Base-by-base conservation (phyloP, 35 echinoderm and acorn worm species). In the Lytechinus variegatus region DNA sequence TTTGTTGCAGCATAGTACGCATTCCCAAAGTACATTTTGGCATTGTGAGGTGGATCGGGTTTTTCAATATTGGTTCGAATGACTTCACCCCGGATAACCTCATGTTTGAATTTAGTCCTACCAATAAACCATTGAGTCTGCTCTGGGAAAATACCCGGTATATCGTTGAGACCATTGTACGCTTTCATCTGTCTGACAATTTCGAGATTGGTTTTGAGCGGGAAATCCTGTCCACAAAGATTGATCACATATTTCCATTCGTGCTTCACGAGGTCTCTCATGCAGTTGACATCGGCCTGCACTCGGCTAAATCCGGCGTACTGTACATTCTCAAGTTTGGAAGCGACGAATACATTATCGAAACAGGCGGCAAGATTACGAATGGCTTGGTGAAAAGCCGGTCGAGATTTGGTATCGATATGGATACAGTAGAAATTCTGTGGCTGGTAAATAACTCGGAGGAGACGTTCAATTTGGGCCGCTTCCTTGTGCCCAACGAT, bases 191-290 rank as follows among this genome's bases (percentile, higher is more conserved):
- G 96, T 21, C 58, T 96, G 9, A 97, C 88, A 28, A 97, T 97
- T 86, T 97, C 97, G 9, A 97, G 72, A 86, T 97, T 97, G 12
- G 97, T 97, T 91, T 97, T 97, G 86, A 97, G 90, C 58, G 97
- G 97, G 71, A 97, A 97, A 88, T 97, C 97, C 79, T 96, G 94
- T 14, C 96, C 96, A 29, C 94, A 95, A 10, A 97, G 86, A 87
- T 97, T 97, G 21, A 97, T 95, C 9, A 95, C 86, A 28, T 97
- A 97, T 55, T 89, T 96, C 97, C 97, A 97, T 11, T 58, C 56
- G 51, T 54, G 71, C 27, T 89, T 27, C 51, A 96, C 28, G 28
- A 97, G 86, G 89, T 97, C 97, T 29, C 21, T 53, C 97, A 97
- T 97, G 54, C 97, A 97, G 91, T 96, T 97, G 55, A 97, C 88